Base-by-base conservation (phyloP, 2,113 vertebrate species). In the Talpa occidentalis region DNA sequence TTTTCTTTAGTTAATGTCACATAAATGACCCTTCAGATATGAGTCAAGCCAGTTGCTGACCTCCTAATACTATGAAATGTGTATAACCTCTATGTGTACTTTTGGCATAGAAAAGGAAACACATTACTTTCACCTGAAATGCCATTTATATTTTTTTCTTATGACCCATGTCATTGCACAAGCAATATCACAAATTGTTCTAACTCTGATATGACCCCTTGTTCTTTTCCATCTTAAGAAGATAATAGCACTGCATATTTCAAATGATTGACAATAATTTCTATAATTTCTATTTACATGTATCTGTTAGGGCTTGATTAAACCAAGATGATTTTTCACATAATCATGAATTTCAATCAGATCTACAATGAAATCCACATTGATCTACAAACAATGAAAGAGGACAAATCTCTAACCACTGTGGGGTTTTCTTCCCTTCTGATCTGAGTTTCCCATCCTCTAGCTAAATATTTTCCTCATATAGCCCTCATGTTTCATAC, bases 131-230 rank as follows among this genome's bases (percentile, higher is more conserved):
- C 42, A 90, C 12, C 17, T 84, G 62, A 88, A 90, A 10, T 62
- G 69, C 37, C 7, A 74, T 26, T 15, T 54, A 52, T 1, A 10
- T 10, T 32, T 66, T 40, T 44, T 54, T 40, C 67, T 32, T 83
- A 70, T 21, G 37, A 35, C 3, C 2, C 2, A 9, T 74, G 77
- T 94, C 76, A 81, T 60, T 79, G 12, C 21, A 77, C 37, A 83
- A 90, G 77, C 14, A 79, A 32, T 77, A 95, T 70, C 21, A 85
- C 24, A 81, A 44, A 69, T 72, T 84, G 47, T 14, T 94, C 37
- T 22, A 19, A 37, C 10, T 77, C 4, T 9, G 0, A 40, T 40
- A 26, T 90, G 78, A 95, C 28, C 64, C 26, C 5, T 94, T 81
- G 30, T 1, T 47, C 8, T 80, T 72, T 79, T 81, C 54, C 14